Percentiles rank a stretch among this genome's conserved stretches.
phyloP scores from a whole-genome alignment of 2,888 invertebrate species.

The Drepana falcataria region DNA sequence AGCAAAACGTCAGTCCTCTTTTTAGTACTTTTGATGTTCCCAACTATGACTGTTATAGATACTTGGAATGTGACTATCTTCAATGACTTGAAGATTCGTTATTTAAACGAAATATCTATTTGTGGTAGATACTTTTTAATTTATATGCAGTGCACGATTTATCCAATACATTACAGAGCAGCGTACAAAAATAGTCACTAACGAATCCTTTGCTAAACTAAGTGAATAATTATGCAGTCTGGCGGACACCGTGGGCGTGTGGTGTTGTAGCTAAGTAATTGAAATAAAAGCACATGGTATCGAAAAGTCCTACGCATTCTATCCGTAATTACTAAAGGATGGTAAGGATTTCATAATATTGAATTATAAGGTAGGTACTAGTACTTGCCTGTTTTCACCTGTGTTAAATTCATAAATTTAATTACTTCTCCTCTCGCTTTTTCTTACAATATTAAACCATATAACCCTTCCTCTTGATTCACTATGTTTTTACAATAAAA shows the following conservation, averaged over 20 bases:
- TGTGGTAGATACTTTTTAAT: neutral
- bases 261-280: constrained; percentile 44
- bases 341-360: neutral
- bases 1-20: no score
- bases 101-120: no score
- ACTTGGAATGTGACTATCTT: no score
- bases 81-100: no score
- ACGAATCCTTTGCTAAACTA: constrained; percentile 14
- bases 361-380: neutral
- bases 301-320: constrained; percentile 23
- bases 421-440: no score
- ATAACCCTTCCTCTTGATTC: no score
- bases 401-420: no score
- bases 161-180: neutral
- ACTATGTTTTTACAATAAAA: no score
- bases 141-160: neutral
- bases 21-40: no score
- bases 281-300: constrained; percentile 29
- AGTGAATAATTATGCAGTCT: constrained; percentile 22
- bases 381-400: no score
- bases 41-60: no score
- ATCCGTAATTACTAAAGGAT: neutral
- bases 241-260: constrained; percentile 32
- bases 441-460: no score
- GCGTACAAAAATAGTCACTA: neutral